Percentiles rank a stretch among this genome's conserved stretches.
These are phyloP conservation scores for Plectrocnemia conspersa DNA, from an alignment of 1,140 invertebrate genomes.

Conservation along the genomic window DNA sequence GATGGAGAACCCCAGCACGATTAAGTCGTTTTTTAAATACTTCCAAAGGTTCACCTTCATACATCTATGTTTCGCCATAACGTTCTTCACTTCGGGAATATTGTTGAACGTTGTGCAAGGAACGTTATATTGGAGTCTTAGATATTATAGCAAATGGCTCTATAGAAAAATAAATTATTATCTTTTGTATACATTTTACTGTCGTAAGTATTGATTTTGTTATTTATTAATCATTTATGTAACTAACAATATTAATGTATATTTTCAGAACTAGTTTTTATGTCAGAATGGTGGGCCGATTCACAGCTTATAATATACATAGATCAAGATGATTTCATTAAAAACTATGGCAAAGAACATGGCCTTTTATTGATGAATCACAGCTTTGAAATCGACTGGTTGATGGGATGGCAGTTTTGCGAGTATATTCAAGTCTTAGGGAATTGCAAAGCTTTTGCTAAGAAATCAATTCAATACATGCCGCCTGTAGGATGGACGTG, in stretches of 20 bases:
- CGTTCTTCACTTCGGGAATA: conserved; percentile 84
- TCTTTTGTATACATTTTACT: conserved; percentile 81
- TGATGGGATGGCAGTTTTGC: conserved; percentile 82
- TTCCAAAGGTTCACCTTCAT: conserved; percentile 60
- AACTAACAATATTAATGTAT: conserved; percentile 21
- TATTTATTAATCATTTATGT: background rate
- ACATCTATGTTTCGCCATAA: conserved; percentile 80
- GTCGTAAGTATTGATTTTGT: conserved; percentile 68
- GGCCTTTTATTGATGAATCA: conserved; percentile 91
- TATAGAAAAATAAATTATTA: conserved; percentile 91
- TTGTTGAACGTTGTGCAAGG: conserved; percentile 80
- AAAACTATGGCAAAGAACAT: conserved; percentile 84
- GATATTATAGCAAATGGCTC: conserved; percentile 67
- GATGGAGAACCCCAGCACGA: no score
- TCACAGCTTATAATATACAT: conserved; percentile 69
- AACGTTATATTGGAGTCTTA: conserved; percentile 68
- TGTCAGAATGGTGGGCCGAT: conserved; percentile 90
- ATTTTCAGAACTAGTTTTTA: conserved; percentile 80
- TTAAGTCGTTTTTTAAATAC: conserved; percentile 56
- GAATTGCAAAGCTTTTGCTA: conserved; percentile 94
- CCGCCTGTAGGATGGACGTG: conserved; percentile 94
- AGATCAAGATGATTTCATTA: conserved; percentile 72
- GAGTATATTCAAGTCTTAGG: conserved; percentile 73
- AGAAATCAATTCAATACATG: conserved; percentile 85
- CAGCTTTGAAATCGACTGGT: conserved; percentile 92